These are phyloP conservation scores for Bombus pascuorum DNA, from an alignment of 1,140 invertebrate genomes.

Conservation along the genomic window DNA sequence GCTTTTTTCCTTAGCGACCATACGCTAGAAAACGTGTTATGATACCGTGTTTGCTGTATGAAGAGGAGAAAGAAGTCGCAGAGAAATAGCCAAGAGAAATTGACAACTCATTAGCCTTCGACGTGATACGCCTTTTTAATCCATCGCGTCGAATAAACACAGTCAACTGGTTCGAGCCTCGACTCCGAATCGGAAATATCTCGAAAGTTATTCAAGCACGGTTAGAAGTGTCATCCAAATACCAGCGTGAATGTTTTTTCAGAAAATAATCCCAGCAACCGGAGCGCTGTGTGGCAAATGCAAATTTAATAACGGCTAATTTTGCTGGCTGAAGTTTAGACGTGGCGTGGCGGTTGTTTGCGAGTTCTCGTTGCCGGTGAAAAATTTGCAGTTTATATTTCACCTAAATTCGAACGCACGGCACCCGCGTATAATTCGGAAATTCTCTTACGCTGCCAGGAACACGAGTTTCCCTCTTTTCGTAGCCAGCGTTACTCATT, in stretches of 20 bases:
- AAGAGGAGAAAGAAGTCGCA: constrained; percentile 40
- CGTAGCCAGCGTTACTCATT: neutral
- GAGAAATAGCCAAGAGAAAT: constrained; percentile 39
- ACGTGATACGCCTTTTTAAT: constrained; percentile 29
- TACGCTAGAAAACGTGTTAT: constrained; percentile 48
- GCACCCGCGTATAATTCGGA: neutral
- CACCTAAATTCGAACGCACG: neutral
- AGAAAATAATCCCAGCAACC: constrained; percentile 30
- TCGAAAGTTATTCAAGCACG: neutral
- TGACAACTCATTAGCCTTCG: constrained; percentile 46
- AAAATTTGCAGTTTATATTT: constrained; percentile 21
- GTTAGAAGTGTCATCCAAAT: constrained; percentile 8
- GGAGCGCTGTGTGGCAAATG: neutral
- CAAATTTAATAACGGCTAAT: constrained; percentile 32
- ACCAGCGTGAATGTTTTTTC: constrained; percentile 18
- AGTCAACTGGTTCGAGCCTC: neutral
- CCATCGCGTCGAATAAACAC: constrained; percentile 20
- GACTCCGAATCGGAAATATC: neutral
- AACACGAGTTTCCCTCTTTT: neutral
- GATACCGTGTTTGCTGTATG: constrained; percentile 62
- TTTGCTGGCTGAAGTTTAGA: neutral
- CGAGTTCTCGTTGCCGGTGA: neutral
- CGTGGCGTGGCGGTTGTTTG: neutral
- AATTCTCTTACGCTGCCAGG: neutral
- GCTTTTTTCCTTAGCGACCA: neutral